Conservation (phyloP, 2,797 vertebrate species). For the Poecilia wingei region DNA sequence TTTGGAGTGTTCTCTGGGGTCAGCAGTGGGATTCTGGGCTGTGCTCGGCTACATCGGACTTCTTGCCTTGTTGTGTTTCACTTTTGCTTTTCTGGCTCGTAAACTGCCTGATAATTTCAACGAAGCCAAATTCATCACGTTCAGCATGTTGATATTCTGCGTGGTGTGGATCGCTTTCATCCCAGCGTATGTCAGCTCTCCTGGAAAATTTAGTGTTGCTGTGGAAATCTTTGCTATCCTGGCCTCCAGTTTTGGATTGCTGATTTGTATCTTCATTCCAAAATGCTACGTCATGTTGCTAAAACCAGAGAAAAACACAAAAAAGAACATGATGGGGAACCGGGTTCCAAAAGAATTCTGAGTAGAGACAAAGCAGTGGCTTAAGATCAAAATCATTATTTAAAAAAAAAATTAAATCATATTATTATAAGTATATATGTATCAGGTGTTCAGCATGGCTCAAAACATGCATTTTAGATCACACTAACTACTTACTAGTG, state of each 20-base stretch:
- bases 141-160: slow-evolving; percentile 78
- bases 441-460: neutral
- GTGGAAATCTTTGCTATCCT: slow-evolving; percentile 45
- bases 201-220: slow-evolving; percentile 79
- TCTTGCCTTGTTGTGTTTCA: slow-evolving; percentile 16
- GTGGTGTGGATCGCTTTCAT: slow-evolving; percentile 77
- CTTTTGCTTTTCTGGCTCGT: slow-evolving; percentile 25
- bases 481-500: neutral
- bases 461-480: neutral
- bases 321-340: slow-evolving; percentile 6
- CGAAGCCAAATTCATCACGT: slow-evolving; percentile 77
- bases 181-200: slow-evolving; percentile 78
- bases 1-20: slow-evolving; percentile 72
- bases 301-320: slow-evolving; percentile 15
- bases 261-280: slow-evolving; percentile 7
- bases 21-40: slow-evolving; percentile 49
- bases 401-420: neutral
- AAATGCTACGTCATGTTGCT: slow-evolving; percentile 12
- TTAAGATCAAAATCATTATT: neutral
- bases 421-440: neutral
- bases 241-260: neutral
- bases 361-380: neutral
- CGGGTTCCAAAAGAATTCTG: neutral
- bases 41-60: slow-evolving; percentile 5
- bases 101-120: slow-evolving; percentile 77